These are phyloP conservation scores for Dasypus novemcinctus DNA, from an alignment of 2,113 vertebrate genomes.

Conservation along the genomic window DNA sequence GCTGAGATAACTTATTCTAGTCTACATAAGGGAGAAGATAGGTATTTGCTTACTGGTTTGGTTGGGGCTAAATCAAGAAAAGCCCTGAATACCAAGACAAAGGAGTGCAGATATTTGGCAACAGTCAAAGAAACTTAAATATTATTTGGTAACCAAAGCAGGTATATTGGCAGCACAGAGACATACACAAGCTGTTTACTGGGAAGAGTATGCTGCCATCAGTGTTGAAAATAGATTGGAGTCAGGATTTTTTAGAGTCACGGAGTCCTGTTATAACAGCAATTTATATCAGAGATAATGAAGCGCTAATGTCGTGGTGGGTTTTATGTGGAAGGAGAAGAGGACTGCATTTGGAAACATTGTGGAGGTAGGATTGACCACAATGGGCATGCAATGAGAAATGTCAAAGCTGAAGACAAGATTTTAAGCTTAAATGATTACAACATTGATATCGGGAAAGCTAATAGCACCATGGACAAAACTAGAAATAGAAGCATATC, in stretches of 20 bases:
- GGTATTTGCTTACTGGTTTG: background rate
- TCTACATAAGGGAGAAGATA: background rate
- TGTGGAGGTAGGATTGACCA: background rate
- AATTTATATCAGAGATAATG: background rate
- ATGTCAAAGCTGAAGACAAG: background rate
- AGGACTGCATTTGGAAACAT: background rate
- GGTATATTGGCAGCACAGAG: background rate
- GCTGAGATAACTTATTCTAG: background rate
- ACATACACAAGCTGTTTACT: background rate
- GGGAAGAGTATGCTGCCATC: background rate
- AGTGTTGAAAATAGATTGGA: constrained; percentile 17
- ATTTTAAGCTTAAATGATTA: constrained; percentile 2
- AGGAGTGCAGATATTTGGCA: background rate
- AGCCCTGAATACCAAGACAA: background rate
- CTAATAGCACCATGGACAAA: background rate
- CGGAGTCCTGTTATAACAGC: background rate
- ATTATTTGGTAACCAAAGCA: background rate
- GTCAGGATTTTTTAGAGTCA: background rate
- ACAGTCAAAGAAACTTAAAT: background rate
- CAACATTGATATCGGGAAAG: background rate
- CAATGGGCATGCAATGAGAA: background rate
- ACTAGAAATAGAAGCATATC: background rate
- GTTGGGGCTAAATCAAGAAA: background rate
- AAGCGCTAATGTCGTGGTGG: background rate
- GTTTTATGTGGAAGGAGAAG: background rate